phyloP scores from a whole-genome alignment of 2,113 vertebrate genomes.

The Oncorhynchus nerka region DNA sequence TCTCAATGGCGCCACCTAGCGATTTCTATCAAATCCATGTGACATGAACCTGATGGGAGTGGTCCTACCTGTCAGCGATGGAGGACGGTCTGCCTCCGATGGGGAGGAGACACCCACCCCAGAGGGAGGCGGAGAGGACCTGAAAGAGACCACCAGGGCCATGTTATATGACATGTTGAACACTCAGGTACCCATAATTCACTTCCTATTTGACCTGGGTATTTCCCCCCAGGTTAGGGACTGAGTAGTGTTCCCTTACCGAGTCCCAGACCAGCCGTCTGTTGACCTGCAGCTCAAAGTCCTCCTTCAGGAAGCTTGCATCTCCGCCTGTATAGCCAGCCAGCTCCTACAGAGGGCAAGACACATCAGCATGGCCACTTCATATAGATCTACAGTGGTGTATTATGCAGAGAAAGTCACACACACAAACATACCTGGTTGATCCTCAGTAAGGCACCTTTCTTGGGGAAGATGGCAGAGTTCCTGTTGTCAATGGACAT shows the following conservation, averaged over 20 bases:
- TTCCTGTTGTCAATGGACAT: constrained; percentile 91
- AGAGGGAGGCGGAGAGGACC: constrained; percentile 89
- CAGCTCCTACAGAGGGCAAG: constrained; percentile 80
- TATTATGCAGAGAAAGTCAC: not conserved
- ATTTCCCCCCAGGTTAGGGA: not conserved
- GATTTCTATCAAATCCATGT: constrained; percentile 1
- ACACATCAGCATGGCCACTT: not conserved
- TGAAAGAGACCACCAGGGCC: constrained; percentile 42
- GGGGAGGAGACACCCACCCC: constrained; percentile 89
- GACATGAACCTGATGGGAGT: not conserved
- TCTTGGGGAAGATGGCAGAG: constrained; percentile 87
- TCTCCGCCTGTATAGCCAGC: constrained; percentile 94
- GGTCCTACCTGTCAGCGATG: constrained; percentile 88
- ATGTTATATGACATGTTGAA: not conserved
- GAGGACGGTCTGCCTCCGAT: constrained; percentile 82
- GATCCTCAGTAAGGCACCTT: constrained; percentile 88
- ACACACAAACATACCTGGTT: constrained; percentile 81
- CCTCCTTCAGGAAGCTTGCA: constrained; percentile 91
- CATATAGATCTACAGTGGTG: not conserved
- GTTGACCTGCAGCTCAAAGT: constrained; percentile 92
- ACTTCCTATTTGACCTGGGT: not conserved
- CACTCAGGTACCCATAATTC: not conserved
- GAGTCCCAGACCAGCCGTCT: constrained; percentile 83
- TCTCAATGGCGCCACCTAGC: not conserved
- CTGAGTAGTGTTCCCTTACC: constrained; percentile 66